Conservation (phyloP, 2,888 invertebrate genomes). For the Thecocarcelia acutangulata region DNA sequence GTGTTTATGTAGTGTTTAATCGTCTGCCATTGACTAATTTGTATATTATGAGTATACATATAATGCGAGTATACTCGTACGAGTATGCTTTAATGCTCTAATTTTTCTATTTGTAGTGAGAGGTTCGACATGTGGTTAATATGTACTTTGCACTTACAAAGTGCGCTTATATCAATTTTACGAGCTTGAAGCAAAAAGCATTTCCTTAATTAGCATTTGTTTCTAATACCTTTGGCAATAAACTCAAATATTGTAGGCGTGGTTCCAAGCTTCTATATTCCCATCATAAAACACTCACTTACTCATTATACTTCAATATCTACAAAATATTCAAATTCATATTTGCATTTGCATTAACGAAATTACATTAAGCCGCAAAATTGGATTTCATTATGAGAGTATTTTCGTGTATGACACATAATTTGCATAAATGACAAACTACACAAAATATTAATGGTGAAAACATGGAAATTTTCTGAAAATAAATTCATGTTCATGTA, state of each 20-base stretch:
- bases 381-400: constrained; percentile 38
- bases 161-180: too few species aligned
- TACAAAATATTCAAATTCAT: constrained; percentile 40
- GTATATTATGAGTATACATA: too few species aligned
- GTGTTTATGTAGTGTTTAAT: too few species aligned
- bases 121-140: too few species aligned
- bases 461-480: constrained; percentile 2
- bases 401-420: constrained; percentile 49
- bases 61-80: too few species aligned
- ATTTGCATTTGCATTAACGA: constrained; percentile 56
- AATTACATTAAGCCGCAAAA: constrained; percentile 58
- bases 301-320: constrained; percentile 6
- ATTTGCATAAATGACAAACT: constrained; percentile 61
- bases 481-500: constrained; percentile 10
- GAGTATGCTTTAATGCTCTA: too few species aligned
- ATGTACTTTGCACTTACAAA: too few species aligned
- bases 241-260: constrained; percentile 23
- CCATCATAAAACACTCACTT: not conserved
- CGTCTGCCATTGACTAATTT: too few species aligned
- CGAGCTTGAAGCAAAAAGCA: not conserved
- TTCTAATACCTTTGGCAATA: constrained; percentile 21
- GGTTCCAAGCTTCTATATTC: not conserved
- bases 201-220: constrained; percentile 5
- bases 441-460: constrained; percentile 37
- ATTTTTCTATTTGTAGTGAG: too few species aligned